Evolutionary conservation across 2,113 vertebrate species (phyloP), one percentile per base, ranked within the genome.

Genomic region (Cepphus grylle): DNA sequence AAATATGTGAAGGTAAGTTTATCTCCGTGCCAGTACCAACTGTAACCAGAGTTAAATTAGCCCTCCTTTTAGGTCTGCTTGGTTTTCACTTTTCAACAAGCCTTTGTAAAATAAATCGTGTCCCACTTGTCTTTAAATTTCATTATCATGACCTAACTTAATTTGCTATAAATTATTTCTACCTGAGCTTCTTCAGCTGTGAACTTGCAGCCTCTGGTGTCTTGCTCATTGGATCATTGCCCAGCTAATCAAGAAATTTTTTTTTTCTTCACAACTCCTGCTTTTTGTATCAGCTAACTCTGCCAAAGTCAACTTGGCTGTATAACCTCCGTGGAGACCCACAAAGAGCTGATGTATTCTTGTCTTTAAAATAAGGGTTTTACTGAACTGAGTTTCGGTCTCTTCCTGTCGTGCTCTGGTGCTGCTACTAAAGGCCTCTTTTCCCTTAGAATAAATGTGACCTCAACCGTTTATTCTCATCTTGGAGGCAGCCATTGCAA

Each of bases 131-230:
- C 93, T 95, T 95, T 92, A 94, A 62, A 94, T 96, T 94, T 95
- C 92, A 92, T 96, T 96, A 93, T 78, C 55, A 36, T 84, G 86
- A 96, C 92, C 85, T 94, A 92, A 94, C 93, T 96, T 94, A 95
- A 93, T 96, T 96, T 93, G 29, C 71, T 94, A 67, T 95, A 86
- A 95, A 94, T 95, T 90, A 96, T 96, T 96, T 95, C 72, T 95
- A 91, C 86, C 86, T 96, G 95, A 95, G 88, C 77, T 92, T 36
- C 92, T 92, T 93, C 3, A 1, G 21, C 76, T 93, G 80, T 92
- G 88, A 95, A 93, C 92, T 81, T 92, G 56, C 72, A 88, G 63
- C 65, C 92, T 83, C 30, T 0, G 74, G 86, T 88, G 55, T 92
- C 90, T 90, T 86, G 65, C 79, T 91, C 56, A 43, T 71, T 95